phyloP scores from a whole-genome alignment of 2,113 vertebrate genomes.

The Mionectes macconnelli region DNA sequence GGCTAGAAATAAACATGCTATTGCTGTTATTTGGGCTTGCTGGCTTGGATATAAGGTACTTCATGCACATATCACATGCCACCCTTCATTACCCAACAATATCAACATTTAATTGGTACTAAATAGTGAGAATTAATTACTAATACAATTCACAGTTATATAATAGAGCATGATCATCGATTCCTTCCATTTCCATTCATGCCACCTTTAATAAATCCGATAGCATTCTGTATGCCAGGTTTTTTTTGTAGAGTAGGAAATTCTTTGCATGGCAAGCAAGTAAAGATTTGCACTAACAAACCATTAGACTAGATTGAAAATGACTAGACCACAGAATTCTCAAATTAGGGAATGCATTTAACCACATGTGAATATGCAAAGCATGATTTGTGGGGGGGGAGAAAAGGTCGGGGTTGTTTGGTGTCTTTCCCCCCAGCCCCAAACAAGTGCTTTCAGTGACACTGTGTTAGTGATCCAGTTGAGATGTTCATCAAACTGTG shows the following conservation, averaged over 20 bases:
- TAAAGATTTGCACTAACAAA: slow-evolving; percentile 65
- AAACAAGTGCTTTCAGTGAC: slow-evolving; percentile 38
- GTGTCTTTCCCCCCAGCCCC: background rate
- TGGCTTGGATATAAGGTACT: slow-evolving; percentile 99
- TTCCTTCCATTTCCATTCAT: slow-evolving; percentile 28
- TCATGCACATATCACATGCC: slow-evolving; percentile 69
- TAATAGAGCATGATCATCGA: slow-evolving; percentile 56
- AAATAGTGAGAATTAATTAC: background rate
- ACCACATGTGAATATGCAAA: background rate
- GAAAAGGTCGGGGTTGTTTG: background rate
- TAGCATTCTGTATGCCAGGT: background rate
- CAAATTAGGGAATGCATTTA: slow-evolving; percentile 1
- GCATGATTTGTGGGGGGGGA: slow-evolving; percentile 14
- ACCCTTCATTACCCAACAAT: slow-evolving; percentile 51
- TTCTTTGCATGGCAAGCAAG: slow-evolving; percentile 43
- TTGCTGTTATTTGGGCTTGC: slow-evolving; percentile 98
- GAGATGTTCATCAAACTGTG: background rate
- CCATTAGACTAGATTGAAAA: slow-evolving; percentile 14
- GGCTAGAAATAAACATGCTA: slow-evolving; percentile 93
- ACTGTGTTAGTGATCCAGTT: background rate
- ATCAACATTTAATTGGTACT: background rate
- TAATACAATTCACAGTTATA: slow-evolving; percentile 1
- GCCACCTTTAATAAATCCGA: slow-evolving; percentile 11
- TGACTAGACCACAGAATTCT: background rate
- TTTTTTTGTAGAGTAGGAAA: slow-evolving; percentile 1